Conservation (phyloP, 2,113 vertebrate species). For the Raphicerus campestris region DNA sequence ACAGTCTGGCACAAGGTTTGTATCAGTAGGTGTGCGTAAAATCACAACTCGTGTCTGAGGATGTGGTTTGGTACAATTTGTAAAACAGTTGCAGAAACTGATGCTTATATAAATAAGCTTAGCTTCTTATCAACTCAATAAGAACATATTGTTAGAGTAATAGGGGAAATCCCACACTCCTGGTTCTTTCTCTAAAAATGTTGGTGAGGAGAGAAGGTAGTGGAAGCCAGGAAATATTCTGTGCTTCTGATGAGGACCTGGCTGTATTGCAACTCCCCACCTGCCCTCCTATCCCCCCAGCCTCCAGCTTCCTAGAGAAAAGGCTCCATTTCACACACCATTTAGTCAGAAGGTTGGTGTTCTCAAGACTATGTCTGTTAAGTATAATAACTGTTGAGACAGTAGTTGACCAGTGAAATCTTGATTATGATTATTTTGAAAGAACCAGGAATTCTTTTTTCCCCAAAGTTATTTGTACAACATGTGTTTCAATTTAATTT, state of each 20-base stretch:
- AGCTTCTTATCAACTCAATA: background rate
- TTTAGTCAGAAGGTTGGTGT: background rate
- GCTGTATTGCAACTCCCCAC: too few species aligned
- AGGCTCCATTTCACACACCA: background rate
- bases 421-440: slow-evolving; percentile 64
- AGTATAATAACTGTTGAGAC: background rate
- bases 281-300: background rate
- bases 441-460: slow-evolving; percentile 22
- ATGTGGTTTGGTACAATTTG: background rate
- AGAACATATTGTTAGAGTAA: background rate
- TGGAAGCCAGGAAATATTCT: background rate
- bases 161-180: background rate
- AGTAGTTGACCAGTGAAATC: slow-evolving; percentile 35
- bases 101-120: background rate
- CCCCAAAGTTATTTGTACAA: slow-evolving; percentile 63
- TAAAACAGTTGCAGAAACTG: background rate
- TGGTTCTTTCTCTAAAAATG: background rate
- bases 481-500: slow-evolving; percentile 75
- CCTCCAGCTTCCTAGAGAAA: background rate
- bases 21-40: background rate
- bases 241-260: background rate
- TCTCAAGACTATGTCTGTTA: background rate
- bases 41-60: background rate
- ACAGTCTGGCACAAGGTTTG: background rate
- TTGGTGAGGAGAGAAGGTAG: slow-evolving; percentile 2